A percentile compares a stretch with the other conserved stretches of the same genome.
These are phyloP conservation scores for Eriocheir sinensis DNA, from an alignment of 1,140 invertebrate genomes.

Conservation along the genomic window DNA sequence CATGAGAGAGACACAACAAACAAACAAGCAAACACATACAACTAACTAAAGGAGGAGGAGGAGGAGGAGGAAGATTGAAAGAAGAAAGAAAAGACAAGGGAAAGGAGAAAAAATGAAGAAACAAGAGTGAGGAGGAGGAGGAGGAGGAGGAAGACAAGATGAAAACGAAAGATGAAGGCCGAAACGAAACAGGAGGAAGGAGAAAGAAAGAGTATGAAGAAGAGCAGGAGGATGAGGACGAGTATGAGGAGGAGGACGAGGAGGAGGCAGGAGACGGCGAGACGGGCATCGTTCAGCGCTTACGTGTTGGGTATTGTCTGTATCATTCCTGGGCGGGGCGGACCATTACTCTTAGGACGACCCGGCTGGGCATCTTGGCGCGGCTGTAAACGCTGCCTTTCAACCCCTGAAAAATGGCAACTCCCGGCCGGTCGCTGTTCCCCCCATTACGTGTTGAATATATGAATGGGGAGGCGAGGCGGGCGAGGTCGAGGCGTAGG, in stretches of 20 bases:
- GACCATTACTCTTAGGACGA: background rate
- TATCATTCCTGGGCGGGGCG: background rate
- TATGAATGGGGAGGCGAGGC: conserved; percentile 20
- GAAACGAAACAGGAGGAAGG: background rate
- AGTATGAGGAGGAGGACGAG: background rate
- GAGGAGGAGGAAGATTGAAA: too few species aligned
- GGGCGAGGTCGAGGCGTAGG: background rate
- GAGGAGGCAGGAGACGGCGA: background rate
- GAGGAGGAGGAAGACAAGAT: too few species aligned
- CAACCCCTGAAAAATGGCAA: conserved; percentile 20
- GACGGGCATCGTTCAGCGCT: background rate
- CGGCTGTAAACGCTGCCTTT: conserved; percentile 33
- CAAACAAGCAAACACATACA: too few species aligned
- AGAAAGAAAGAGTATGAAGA: background rate
- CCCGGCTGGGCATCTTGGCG: background rate
- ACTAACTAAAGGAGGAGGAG: too few species aligned
- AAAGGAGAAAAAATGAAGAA: too few species aligned
- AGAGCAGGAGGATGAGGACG: background rate
- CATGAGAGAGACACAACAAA: too few species aligned
- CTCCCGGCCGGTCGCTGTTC: background rate
- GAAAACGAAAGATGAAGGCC: too few species aligned
- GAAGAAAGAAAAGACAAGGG: too few species aligned
- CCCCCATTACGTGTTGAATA: conserved; percentile 44
- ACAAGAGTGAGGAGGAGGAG: too few species aligned
- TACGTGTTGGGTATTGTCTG: background rate